These are phyloP conservation scores for Acronicta alni DNA, from an alignment of 2,888 invertebrate genomes.

Conservation along the genomic window DNA sequence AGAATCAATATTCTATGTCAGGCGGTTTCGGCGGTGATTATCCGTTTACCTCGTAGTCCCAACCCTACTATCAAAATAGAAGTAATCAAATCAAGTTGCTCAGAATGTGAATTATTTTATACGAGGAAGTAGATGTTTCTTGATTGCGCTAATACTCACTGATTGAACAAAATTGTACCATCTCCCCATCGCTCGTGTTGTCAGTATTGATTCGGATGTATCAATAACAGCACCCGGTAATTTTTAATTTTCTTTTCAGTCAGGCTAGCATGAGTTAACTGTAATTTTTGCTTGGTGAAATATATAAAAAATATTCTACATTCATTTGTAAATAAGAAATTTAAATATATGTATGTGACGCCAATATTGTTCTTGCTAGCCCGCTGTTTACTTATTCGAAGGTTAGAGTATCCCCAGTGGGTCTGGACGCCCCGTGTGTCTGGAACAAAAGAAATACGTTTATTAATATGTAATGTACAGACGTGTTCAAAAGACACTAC, in stretches of 20 bases:
- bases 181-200: slow-evolving; percentile 6
- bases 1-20: too few species aligned
- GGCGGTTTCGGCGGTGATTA: neutral
- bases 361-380: neutral
- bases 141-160: slow-evolving; percentile 17
- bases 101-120: slow-evolving; percentile 36
- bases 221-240: slow-evolving; percentile 28
- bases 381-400: slow-evolving; percentile 21
- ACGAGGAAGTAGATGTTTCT: slow-evolving; percentile 29
- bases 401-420: slow-evolving; percentile 30
- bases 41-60: slow-evolving; percentile 17
- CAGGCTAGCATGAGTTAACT: neutral
- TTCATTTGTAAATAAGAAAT: too few species aligned
- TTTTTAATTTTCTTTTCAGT: slow-evolving; percentile 36
- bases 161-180: slow-evolving; percentile 26
- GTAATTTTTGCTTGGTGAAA: too few species aligned
- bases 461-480: slow-evolving; percentile 44
- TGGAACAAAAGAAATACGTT: slow-evolving; percentile 30
- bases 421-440: slow-evolving; percentile 13
- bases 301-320: too few species aligned
- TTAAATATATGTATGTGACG: neutral
- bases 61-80: slow-evolving; percentile 27
- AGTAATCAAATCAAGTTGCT: slow-evolving; percentile 48
- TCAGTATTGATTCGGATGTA: slow-evolving; percentile 14
- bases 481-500: slow-evolving; percentile 35